Evolutionary conservation across 2,113 vertebrate genomes (phyloP), one percentile per base, ranked within the genome.

Genomic region (Ptilonorhynchus violaceus): DNA sequence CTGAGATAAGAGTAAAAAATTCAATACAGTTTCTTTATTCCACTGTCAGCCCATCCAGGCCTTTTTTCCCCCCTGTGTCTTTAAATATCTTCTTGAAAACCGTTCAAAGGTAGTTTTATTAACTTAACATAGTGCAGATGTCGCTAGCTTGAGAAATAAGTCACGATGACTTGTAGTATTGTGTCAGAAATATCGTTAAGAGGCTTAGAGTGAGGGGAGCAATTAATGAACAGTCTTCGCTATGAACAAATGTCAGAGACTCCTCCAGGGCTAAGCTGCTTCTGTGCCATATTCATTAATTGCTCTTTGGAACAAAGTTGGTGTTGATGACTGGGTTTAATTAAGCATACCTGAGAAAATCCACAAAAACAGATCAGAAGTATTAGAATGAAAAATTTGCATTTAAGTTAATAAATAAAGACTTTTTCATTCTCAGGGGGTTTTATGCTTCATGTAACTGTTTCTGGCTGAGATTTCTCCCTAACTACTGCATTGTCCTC

Each of bases 261-360:
- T 88, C 92, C 74, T 85, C 59, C 44, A 83, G 94, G 97, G 93
- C 92, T 92, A 79, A 76, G 79, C 21, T 74, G 72, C 67, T 78
- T 93, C 88, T 92, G 41, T 92, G 90, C 88, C 56, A 30, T 91
- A 92, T 80, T 92, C 64, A 63, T 93, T 97, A 97, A 95, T 91
- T 96, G 89, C 75, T 91, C 89, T 93, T 95, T 91, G 91, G 73
- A 95, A 86, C 37, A 69, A 87, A 92, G 78, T 59, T 84, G 55
- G 63, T 95, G 55, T 85, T 95, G 87, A 89, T 96, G 82, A 55
- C 56, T 74, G 49, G 33, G 44, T 95, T 97, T 96, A 96, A 92
- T 97, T 96, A 96, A 95, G 53, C 41, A 82, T 94, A 68, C 66
- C 93, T 96, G 87, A 90, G 64, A 93, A 94, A 85, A 72, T 73